Base-by-base conservation (phyloP, 2,888 invertebrate species). In the Cancer borealis region DNA sequence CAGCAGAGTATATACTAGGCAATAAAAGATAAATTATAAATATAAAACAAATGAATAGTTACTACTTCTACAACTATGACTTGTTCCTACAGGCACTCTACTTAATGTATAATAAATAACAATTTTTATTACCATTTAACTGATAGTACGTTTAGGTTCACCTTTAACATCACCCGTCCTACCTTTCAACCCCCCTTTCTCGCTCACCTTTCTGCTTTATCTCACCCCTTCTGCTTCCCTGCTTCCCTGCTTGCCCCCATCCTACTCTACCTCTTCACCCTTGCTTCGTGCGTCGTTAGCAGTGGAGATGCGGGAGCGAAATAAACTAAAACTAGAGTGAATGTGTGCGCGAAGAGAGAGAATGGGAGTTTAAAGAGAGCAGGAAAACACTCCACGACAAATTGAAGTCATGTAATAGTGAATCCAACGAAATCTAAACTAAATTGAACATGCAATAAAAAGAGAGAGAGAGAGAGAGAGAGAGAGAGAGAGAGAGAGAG, bases 401-500 rank as follows among this genome's bases (percentile, higher is more conserved):
- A 60, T 60, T 60, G 17, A 60, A 60, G 60, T 60, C 60, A 60
- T 60, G 60, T 21, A 60, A 17, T 21, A 60, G 60, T 60, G 60
- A 60, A 60, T 60, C 3, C 60, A 60, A 60, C 60, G 17, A 60
- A 60, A 60, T 60, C 60, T 60, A 60, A 60, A 17, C 60, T 14
- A 60, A 60, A 60, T 60, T 12, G 21, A 60, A 60, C 21, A 21
- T 17, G 60, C 14, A 21, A 8, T 1, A 60, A 21, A 60, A 3
- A 60, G 60, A 60, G 17, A 60, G 60, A 60, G 60, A 60, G 60
- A 60, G 60, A 60, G 60, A 60, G 60, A 60, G 60, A 60, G 60
- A 60, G 60, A 60, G 60, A 60, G 60, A 60, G 60, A 60, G 60
- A 60, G 60, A 60, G 60, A 60, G 60, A 60, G 60, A 60, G 60